phyloP scores from a whole-genome alignment of 2,888 invertebrate species.

The Drosophila rellima region DNA sequence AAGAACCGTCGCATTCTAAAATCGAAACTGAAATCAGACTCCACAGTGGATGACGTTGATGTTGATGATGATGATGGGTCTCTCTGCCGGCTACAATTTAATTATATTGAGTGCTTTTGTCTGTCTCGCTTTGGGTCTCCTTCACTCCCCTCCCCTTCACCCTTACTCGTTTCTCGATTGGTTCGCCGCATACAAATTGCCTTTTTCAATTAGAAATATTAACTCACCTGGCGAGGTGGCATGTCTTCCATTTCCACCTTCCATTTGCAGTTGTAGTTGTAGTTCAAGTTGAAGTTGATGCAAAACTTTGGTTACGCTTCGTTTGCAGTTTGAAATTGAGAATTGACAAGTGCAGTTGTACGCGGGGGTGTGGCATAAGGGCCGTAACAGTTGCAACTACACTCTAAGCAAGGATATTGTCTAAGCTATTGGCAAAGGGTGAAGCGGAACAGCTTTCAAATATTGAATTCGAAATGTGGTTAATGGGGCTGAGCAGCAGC shows the following conservation, averaged over 20 bases:
- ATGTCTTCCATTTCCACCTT: constrained; percentile 36
- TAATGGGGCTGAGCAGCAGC: constrained; percentile 31
- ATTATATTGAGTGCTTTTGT: constrained; percentile 80
- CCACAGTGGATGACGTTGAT: constrained; percentile 20
- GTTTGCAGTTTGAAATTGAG: constrained; percentile 49
- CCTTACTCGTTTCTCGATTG: constrained; percentile 35
- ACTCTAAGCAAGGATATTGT: constrained; percentile 10
- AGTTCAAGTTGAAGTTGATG: constrained; percentile 55
- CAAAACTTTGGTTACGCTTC: constrained; percentile 63
- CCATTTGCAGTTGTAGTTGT: constrained; percentile 34
- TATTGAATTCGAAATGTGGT: constrained; percentile 33
- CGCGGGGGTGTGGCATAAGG: not conserved
- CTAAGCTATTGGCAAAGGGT: not conserved
- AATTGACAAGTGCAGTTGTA: constrained; percentile 42
- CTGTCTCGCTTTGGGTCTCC: constrained; percentile 42
- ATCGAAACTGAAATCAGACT: constrained; percentile 41
- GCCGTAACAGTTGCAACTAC: constrained; percentile 13
- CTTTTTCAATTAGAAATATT: constrained; percentile 79
- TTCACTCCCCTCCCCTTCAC: too few relatives aligned
- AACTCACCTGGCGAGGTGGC: constrained; percentile 53
- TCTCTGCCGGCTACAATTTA: constrained; percentile 61
- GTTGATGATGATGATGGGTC: constrained; percentile 19
- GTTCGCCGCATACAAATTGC: constrained; percentile 74
- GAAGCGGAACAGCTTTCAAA: constrained; percentile 19
- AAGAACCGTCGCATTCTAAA: constrained; percentile 55